Evolutionary conservation across 1,140 invertebrate species (phyloP).

Genomic region (Pseudomyrmex concolor): DNA sequence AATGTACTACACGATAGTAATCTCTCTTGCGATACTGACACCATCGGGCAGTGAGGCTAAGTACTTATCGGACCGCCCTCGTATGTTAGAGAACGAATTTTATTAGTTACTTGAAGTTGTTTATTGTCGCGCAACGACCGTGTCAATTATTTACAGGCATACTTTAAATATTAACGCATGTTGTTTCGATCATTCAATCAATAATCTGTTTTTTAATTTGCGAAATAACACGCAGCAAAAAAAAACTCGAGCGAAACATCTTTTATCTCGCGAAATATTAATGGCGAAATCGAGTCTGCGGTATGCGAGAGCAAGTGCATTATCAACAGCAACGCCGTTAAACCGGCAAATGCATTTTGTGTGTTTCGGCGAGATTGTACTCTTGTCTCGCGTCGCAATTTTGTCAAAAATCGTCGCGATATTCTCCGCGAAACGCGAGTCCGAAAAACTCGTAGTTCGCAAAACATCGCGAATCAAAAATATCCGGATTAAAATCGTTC

Average conservation of each 20-base stretch:
- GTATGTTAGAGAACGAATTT: too few species aligned
- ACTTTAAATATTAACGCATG: too few species aligned
- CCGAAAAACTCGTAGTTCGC: neutral
- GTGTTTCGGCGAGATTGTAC: conserved; percentile 50
- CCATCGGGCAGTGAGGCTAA: too few species aligned
- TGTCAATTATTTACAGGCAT: too few species aligned
- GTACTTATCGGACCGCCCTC: too few species aligned
- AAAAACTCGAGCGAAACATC: conserved; percentile 2
- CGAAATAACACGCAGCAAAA: conserved; percentile 1
- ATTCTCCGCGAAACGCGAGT: neutral
- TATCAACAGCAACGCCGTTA: conserved; percentile 66
- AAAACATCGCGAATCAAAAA: neutral
- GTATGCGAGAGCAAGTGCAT: conserved; percentile 61
- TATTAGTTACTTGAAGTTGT: too few species aligned
- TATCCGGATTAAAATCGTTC: neutral
- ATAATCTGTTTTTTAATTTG: neutral
- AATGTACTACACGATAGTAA: too few species aligned
- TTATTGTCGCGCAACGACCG: too few species aligned
- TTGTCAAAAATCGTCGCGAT: conserved; percentile 15
- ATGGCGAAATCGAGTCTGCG: conserved; percentile 65
- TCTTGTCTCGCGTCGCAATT: conserved; percentile 20
- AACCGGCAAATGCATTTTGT: conserved; percentile 70
- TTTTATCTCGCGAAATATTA: conserved; percentile 59
- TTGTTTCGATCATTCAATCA: neutral
- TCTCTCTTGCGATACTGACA: too few species aligned